Evolutionary conservation across 2,113 vertebrate genomes (phyloP).

Genomic region (Sceloporus tristichus): DNA sequence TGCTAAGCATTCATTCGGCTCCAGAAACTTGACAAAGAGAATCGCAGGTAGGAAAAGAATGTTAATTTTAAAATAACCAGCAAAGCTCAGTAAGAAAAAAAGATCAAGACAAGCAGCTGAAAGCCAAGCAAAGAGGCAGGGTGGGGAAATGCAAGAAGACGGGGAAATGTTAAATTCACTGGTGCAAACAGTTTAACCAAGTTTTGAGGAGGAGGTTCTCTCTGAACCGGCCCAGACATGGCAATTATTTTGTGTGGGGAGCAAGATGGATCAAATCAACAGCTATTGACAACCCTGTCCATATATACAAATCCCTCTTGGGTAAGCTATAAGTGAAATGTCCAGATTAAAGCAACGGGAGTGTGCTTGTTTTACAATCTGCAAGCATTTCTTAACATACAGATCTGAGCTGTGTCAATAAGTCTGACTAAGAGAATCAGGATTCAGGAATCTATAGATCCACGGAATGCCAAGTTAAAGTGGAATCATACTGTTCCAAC

Average conservation of each 20-base stretch:
- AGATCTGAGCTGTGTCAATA: no score
- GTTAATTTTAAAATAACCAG: not conserved
- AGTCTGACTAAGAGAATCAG: no score
- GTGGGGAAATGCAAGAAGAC: slow-evolving; percentile 28
- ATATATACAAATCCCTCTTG: not conserved
- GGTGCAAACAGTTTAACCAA: not conserved
- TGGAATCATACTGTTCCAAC: no score
- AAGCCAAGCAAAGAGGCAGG: slow-evolving; percentile 64
- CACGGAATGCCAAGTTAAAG: no score
- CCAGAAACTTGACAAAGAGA: slow-evolving; percentile 26
- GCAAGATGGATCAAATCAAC: not conserved
- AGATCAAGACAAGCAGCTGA: slow-evolving; percentile 40
- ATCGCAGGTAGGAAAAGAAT: slow-evolving; percentile 7
- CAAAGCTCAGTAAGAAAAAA: slow-evolving; percentile 37
- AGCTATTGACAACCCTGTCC: not conserved
- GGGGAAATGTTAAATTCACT: slow-evolving; percentile 65
- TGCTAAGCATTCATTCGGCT: slow-evolving; percentile 17
- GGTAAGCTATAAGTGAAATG: no score
- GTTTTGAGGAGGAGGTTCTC: not conserved
- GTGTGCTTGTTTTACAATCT: no score
- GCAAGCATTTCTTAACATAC: not conserved
- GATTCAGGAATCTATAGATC: no score
- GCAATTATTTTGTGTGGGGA: not conserved
- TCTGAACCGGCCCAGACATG: not conserved
- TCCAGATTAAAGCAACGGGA: no score